phyloP scores from a whole-genome alignment of 2,888 invertebrate species.

The Phymatocera aterrima region DNA sequence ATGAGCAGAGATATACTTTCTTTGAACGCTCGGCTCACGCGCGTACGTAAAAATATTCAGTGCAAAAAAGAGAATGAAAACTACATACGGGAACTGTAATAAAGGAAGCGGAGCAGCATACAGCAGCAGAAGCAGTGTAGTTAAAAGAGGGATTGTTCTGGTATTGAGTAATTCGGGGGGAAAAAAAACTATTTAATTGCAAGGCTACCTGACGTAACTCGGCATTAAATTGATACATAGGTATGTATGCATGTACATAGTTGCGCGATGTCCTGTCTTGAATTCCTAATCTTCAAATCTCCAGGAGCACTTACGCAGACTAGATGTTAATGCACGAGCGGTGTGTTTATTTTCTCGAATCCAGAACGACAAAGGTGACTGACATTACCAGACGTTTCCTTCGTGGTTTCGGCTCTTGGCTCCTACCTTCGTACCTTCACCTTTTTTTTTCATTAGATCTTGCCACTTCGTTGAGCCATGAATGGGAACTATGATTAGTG shows the following conservation, averaged over 20 bases:
- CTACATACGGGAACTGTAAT: too few relatives aligned
- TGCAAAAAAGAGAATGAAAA: too few relatives aligned
- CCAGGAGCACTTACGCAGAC: too few relatives aligned
- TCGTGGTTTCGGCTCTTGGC: neutral
- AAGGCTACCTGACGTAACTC: neutral
- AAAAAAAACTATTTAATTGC: neutral
- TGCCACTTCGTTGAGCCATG: neutral
- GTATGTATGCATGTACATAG: too few relatives aligned
- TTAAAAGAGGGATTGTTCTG: neutral
- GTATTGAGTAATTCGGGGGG: neutral
- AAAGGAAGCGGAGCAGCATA: too few relatives aligned
- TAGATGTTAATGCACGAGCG: neutral
- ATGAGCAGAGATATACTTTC: too few relatives aligned
- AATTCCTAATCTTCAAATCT: too few relatives aligned
- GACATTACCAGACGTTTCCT: conserved; percentile 4
- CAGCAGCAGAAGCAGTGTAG: neutral
- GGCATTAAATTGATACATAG: too few relatives aligned
- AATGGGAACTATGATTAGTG: conserved; percentile 3
- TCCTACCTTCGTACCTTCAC: neutral
- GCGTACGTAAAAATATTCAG: too few relatives aligned
- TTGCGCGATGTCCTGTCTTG: too few relatives aligned
- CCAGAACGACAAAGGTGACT: conserved; percentile 12
- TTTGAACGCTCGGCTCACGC: too few relatives aligned
- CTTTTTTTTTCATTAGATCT: neutral
- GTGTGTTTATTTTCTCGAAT: neutral